Evolutionary conservation across 2,113 vertebrate genomes (phyloP).

Genomic region (Hydrolagus affinis): DNA sequence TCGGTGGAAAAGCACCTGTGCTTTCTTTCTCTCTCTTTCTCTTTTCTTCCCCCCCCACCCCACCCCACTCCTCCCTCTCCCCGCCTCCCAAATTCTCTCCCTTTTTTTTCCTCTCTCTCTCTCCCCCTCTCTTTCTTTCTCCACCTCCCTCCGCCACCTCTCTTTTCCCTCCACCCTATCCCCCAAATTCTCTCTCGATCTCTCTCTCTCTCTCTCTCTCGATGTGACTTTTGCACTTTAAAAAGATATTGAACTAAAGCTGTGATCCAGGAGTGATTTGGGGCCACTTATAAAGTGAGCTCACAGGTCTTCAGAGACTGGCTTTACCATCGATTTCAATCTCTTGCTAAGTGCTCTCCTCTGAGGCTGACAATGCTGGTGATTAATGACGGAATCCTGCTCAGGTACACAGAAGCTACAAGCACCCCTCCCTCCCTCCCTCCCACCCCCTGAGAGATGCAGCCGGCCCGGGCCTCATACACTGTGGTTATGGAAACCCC

Average conservation of each 20-base stretch:
- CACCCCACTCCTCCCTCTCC: too few species aligned
- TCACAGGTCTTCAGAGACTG: neutral
- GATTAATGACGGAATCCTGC: neutral
- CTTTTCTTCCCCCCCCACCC: neutral
- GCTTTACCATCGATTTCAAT: conserved; percentile 10
- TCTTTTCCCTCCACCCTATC: too few species aligned
- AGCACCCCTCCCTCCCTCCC: too few species aligned
- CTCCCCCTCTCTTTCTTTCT: too few species aligned
- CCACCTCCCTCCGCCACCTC: too few species aligned
- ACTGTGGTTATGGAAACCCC: conserved; percentile 7
- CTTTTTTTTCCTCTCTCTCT: too few species aligned
- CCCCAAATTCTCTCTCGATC: neutral
- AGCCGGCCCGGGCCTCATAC: neutral
- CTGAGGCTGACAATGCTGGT: neutral
- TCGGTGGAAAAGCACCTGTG: neutral
- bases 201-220: neutral
- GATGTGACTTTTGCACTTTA: conserved; percentile 32
- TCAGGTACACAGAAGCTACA: conserved; percentile 27
- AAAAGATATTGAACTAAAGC: neutral
- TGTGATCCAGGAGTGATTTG: neutral
- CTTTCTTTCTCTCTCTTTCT: neutral
- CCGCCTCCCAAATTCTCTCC: too few species aligned
- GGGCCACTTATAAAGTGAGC: neutral
- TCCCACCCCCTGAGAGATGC: too few species aligned
- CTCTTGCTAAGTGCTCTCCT: neutral